Base-by-base conservation (phyloP, 2,113 vertebrate species). In the Chloropsis hardwickii region DNA sequence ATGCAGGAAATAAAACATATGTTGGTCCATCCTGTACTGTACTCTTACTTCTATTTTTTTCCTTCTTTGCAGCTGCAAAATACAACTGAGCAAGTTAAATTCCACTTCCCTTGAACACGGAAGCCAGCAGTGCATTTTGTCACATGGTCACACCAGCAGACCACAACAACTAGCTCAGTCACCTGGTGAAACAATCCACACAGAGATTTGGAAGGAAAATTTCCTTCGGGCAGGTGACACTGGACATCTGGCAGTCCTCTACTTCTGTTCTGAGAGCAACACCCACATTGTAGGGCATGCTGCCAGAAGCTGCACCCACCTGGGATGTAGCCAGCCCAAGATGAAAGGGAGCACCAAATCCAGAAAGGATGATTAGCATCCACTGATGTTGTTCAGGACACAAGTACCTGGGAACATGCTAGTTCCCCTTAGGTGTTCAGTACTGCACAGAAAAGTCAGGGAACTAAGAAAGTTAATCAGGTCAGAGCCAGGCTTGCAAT, bases 41-140 rank as follows among this genome's bases (percentile, higher is more conserved):
- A 83, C 56, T 73, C 89, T 89, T 94, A 67, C 94, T 96, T 96
- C 95, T 94, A 93, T 88, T 96, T 95, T 92, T 73, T 91, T 61
- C 84, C 73, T 92, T 93, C 90, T 93, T 83, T 90, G 89, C 94
- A 96, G 94, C 92, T 95, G 87, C 91, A 86, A 90, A 95, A 94
- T 89, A 94, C 65, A 79, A 97, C 79, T 70, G 85, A 96, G 72
- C 82, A 92, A 96, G 81, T 94, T 87, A 96, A 92, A 95, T 86
- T 96, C 94, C 78, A 95, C 92, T 92, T 96, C 93, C 80, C 88
- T 92, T 88, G 82, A 95, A 95, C 87, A 93, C 64, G 48, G 91
- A 95, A 97, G 88, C 88, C 71, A 94, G 87, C 61, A 91, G 51
- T 51, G 57, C 86, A 48, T 82, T 92, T 71, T 86, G 80, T 93